phyloP scores from a whole-genome alignment of 2,888 invertebrate genomes.

The Agrochola circellaris region DNA sequence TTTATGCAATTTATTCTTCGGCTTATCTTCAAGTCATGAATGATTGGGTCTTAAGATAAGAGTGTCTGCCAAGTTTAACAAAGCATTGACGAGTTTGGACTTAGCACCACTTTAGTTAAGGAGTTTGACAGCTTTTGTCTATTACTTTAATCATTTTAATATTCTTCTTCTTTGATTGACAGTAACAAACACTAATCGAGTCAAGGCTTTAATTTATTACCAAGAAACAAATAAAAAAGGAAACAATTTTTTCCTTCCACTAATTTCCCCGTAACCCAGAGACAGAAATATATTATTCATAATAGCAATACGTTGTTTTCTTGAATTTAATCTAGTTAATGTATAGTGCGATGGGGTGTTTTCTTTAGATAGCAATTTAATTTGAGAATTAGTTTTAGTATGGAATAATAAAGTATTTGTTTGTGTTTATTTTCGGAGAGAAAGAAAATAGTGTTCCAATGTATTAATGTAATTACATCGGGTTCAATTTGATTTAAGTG shows the following conservation, averaged over 20 bases:
- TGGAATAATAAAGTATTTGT: conserved; percentile 15
- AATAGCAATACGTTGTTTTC: conserved; percentile 33
- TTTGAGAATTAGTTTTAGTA: conserved; percentile 18
- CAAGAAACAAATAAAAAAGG: not conserved
- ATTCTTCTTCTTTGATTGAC: conserved; percentile 35
- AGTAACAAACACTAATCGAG: not conserved
- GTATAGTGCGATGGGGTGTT: conserved; percentile 12
- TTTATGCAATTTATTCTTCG: conserved; percentile 40
- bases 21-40: conserved; percentile 40
- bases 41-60: conserved; percentile 35
- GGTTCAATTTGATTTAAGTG: not conserved
- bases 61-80: conserved; percentile 32
- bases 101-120: conserved; percentile 11
- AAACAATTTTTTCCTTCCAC: not conserved
- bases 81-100: conserved; percentile 27
- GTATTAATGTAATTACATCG: not conserved
- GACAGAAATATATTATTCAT: conserved; percentile 49
- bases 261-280: conserved; percentile 11
- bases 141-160: conserved; percentile 20
- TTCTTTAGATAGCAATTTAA: conserved; percentile 39
- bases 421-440: conserved; percentile 10
- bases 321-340: conserved; percentile 49
- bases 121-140: conserved; percentile 43
- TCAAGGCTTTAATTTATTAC: conserved; percentile 11
- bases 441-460: not conserved